Percentiles rank a stretch among this genome's conserved stretches.
Evolutionary conservation across 1,140 invertebrate genomes (phyloP).

Genomic region (Vanessa atalanta): DNA sequence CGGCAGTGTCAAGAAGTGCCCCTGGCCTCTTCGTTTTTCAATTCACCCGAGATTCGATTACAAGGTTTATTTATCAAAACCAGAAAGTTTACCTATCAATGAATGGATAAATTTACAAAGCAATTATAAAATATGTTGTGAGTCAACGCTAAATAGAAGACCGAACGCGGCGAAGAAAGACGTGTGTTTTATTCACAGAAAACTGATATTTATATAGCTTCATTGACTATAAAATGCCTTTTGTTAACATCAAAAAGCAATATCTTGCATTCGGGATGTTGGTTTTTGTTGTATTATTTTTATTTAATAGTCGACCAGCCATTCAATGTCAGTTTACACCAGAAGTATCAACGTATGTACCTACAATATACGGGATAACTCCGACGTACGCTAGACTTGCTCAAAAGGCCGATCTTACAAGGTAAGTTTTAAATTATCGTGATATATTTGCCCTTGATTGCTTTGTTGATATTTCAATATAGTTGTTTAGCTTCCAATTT

Average conservation of each 20-base stretch:
- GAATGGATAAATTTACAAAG: conserved; percentile 27
- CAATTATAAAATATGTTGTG: conserved; percentile 28
- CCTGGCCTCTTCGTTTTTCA: conserved; percentile 3
- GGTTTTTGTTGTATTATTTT: conserved; percentile 73
- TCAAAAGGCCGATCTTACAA: conserved; percentile 97
- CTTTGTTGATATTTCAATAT: conserved; percentile 26
- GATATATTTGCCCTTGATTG: conserved; percentile 64
- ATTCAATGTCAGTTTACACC: conserved; percentile 71
- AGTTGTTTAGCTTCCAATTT: conserved; percentile 47
- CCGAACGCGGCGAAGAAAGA: conserved; percentile 23
- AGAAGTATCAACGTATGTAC: conserved; percentile 77
- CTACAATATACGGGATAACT: conserved; percentile 93
- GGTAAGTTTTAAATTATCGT: conserved; percentile 79
- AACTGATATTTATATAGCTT: conserved; percentile 25
- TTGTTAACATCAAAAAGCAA: conserved; percentile 76
- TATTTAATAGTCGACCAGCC: conserved; percentile 69
- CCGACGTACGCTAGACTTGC: conserved; percentile 94
- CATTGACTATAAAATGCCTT: conserved; percentile 71
- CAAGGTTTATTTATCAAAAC: conserved; percentile 9
- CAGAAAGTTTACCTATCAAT: not conserved
- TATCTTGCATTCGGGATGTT: conserved; percentile 75
- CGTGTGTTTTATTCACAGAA: conserved; percentile 21
- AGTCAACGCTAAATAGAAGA: conserved; percentile 17
- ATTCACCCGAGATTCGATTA: conserved; percentile 9
- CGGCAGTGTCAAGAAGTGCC: conserved; percentile 18